Evolutionary conservation across 1,140 invertebrate genomes (phyloP).

Genomic region (Lethrus apterus): DNA sequence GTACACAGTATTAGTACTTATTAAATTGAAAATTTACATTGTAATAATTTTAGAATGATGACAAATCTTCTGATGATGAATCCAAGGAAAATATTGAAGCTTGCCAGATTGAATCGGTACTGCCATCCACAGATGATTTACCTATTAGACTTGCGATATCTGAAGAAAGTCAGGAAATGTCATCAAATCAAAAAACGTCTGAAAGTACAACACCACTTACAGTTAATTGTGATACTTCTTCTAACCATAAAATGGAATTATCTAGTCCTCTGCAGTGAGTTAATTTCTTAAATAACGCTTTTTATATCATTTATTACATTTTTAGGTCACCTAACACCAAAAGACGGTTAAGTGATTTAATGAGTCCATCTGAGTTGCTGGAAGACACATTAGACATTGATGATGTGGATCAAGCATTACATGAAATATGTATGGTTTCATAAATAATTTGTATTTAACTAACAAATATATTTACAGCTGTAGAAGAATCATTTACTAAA

Average conservation of each 20-base stretch:
- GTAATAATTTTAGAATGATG: conserved; percentile 17
- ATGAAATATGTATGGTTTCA: conserved; percentile 29
- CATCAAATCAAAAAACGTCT: neutral
- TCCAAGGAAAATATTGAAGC: conserved; percentile 48
- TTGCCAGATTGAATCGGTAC: conserved; percentile 41
- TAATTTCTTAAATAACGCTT: conserved; percentile 9
- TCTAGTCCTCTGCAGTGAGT: conserved; percentile 27
- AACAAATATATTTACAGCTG: conserved; percentile 16
- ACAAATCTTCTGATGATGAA: conserved; percentile 42
- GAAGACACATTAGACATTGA: conserved; percentile 36
- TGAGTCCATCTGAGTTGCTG: conserved; percentile 37
- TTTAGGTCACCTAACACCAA: conserved; percentile 25
- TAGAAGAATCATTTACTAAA: conserved; percentile 19
- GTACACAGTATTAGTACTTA: neutral
- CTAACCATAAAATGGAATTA: conserved; percentile 5
- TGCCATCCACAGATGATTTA: conserved; percentile 29
- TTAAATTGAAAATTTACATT: conserved; percentile 4
- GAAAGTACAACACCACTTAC: conserved; percentile 21
- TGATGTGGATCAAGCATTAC: conserved; percentile 36
- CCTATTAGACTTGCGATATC: conserved; percentile 27
- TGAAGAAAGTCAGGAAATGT: conserved; percentile 11
- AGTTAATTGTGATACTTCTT: conserved; percentile 32
- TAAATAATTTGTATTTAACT: neutral
- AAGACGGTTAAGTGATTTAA: conserved; percentile 29
- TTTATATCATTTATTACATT: conserved; percentile 9